Evolutionary conservation across 2,113 vertebrate species (phyloP).

Genomic region (Arvicanthis niloticus): DNA sequence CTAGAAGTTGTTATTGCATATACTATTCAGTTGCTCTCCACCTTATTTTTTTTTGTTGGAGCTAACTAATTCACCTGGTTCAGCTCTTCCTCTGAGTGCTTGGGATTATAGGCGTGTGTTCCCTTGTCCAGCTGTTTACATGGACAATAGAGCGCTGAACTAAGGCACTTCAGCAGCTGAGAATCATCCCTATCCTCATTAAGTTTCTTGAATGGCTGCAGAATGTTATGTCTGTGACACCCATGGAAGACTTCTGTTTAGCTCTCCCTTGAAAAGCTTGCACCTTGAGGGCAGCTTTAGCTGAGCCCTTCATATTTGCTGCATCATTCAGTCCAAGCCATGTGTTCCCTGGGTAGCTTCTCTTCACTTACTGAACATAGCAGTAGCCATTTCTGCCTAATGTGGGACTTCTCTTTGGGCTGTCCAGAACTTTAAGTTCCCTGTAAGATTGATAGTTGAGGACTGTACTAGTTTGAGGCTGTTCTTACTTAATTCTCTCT

Average conservation of each 20-base stretch:
- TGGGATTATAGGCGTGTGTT: not conserved
- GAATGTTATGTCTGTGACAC: not conserved
- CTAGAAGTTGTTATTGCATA: not conserved
- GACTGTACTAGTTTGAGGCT: not conserved
- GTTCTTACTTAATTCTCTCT: not conserved
- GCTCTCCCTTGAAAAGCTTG: not conserved
- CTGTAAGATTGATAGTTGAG: not conserved
- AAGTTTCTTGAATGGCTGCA: not conserved
- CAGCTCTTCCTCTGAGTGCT: not conserved
- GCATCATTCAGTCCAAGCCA: not conserved
- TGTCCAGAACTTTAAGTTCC: not conserved
- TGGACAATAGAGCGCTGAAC: not conserved
- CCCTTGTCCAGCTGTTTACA: not conserved
- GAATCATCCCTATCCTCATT: not conserved
- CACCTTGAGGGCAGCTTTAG: constrained; percentile 42
- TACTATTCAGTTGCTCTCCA: not conserved
- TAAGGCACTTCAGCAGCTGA: not conserved
- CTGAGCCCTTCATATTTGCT: constrained; percentile 40
- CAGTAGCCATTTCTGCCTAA: not conserved
- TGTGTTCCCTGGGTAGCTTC: not conserved
- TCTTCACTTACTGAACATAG: not conserved
- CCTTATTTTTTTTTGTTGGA: not conserved
- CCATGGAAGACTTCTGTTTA: not conserved
- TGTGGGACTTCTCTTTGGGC: not conserved
- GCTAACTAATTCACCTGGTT: not conserved